These are phyloP conservation scores for Asarcornis scutulata DNA, from an alignment of 2,113 vertebrate genomes.

Conservation along the genomic window DNA sequence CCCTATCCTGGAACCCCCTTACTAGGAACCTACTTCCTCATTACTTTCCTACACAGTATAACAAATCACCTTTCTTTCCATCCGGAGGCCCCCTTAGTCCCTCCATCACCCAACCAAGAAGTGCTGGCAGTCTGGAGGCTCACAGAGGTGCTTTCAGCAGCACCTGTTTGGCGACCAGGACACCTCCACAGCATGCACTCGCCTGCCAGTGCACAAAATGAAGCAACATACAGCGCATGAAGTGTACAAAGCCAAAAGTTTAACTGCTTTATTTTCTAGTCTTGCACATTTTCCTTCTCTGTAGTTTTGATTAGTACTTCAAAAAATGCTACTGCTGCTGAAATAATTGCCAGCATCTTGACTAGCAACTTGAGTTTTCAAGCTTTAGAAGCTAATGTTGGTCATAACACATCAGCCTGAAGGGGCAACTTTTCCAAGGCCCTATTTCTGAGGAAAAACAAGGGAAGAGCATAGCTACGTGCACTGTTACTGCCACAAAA, in stretches of 20 bases:
- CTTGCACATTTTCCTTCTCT: background rate
- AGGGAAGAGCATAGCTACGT: background rate
- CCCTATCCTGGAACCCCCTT: background rate
- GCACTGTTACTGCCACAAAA: background rate
- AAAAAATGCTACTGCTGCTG: background rate
- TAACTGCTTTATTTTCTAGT: background rate
- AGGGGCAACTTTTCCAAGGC: background rate
- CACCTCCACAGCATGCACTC: background rate
- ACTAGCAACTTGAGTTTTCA: background rate
- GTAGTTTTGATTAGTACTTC: background rate
- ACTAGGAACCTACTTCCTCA: background rate
- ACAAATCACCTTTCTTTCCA: background rate
- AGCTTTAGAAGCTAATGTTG: background rate
- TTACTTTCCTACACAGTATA: background rate
- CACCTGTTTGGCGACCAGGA: rapidly evolving
- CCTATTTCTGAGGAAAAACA: background rate
- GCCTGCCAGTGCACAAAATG: background rate
- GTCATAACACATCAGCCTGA: background rate
- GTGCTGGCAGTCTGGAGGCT: background rate
- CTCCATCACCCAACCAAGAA: rapidly evolving
- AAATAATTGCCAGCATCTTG: background rate
- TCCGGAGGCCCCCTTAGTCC: rapidly evolving
- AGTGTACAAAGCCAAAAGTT: background rate
- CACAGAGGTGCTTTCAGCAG: background rate
- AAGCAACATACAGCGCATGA: background rate